Conservation (phyloP, 2,113 vertebrate genomes). For the Petaurus breviceps region DNA sequence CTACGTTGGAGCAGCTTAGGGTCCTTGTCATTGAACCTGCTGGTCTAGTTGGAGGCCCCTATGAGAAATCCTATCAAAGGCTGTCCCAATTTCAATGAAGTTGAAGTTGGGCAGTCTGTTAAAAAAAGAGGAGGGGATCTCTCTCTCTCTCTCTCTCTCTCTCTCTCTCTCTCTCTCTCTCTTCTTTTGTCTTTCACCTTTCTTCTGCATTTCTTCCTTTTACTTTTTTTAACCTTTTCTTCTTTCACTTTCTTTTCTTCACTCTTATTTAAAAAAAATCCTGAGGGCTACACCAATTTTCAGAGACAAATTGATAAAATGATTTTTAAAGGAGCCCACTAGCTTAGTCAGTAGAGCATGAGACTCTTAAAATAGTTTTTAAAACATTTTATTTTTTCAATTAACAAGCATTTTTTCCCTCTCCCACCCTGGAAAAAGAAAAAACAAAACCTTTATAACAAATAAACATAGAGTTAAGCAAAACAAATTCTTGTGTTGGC, state of each 20-base stretch:
- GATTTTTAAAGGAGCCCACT: background rate
- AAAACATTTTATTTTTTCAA: background rate
- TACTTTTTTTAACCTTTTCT: background rate
- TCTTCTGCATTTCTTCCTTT: background rate
- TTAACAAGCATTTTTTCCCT: background rate
- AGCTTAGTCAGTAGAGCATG: background rate
- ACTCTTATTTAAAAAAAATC: background rate
- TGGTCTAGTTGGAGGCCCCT: background rate
- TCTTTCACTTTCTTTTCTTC: background rate
- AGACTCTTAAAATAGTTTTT: background rate
- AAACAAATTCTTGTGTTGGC: background rate
- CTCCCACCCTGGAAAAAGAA: background rate
- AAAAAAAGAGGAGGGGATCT: background rate
- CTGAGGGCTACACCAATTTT: background rate
- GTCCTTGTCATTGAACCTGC: background rate
- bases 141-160: background rate
- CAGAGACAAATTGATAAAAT: background rate
- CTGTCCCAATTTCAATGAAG: background rate
- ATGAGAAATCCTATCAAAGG: background rate
- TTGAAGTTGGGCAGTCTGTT: background rate
- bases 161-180: too few relatives aligned
- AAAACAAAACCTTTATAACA: background rate
- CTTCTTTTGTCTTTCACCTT: background rate
- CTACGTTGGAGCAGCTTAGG: background rate
- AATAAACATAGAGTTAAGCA: background rate